phyloP scores from a whole-genome alignment of 2,113 vertebrate genomes.

The Marcusenius ussheri region DNA sequence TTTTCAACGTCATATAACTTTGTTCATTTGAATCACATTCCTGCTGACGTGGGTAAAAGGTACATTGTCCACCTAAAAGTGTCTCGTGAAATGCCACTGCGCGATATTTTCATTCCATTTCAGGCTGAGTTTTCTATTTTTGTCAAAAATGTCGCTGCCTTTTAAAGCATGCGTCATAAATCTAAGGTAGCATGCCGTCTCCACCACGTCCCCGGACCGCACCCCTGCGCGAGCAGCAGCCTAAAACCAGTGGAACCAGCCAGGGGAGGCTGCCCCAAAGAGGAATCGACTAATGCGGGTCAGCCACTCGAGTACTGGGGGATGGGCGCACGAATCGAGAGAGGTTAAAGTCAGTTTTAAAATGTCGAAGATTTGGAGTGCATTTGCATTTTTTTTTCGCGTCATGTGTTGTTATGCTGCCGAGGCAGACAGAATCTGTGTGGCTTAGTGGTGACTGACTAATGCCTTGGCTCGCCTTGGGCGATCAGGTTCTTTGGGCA shows the following conservation, averaged over 20 bases:
- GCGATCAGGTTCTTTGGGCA: not conserved
- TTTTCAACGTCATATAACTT: not conserved
- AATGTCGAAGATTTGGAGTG: not conserved
- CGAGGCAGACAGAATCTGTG: not conserved
- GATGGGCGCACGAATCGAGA: not conserved
- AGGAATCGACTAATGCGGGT: not conserved
- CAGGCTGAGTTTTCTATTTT: not conserved
- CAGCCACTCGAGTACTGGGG: not conserved
- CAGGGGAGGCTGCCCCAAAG: not conserved
- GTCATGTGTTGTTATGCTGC: not conserved
- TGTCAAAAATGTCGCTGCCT: not conserved
- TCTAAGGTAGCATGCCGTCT: not conserved
- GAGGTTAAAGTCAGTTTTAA: not conserved
- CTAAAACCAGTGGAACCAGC: constrained; percentile 3
- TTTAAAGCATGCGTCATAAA: not conserved
- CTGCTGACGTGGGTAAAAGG: not conserved
- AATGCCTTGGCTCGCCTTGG: not conserved
- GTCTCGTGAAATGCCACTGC: not conserved
- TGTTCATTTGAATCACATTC: not conserved
- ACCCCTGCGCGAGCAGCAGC: not conserved
- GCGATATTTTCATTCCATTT: not conserved
- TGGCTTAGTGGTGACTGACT: not conserved
- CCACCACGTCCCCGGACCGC: not conserved
- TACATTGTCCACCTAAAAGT: not conserved
- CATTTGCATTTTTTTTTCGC: not conserved